These are phyloP conservation scores for Tinamus major DNA, from an alignment of 2,797 vertebrate species.

Conservation along the genomic window DNA sequence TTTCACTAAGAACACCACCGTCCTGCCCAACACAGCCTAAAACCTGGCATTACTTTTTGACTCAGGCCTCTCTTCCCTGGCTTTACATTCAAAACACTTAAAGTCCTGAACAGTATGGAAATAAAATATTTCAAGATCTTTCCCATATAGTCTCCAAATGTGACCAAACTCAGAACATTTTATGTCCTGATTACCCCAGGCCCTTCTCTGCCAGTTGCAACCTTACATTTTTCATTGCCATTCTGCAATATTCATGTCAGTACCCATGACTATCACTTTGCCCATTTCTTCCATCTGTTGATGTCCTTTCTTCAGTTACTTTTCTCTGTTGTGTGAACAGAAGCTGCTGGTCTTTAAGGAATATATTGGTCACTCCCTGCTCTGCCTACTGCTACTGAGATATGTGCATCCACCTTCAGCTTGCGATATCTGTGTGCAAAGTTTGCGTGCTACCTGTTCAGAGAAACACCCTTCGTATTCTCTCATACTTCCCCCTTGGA, in stretches of 20 bases:
- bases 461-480: neutral
- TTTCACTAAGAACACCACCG: neutral
- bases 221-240: neutral
- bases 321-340: neutral
- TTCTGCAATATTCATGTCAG: neutral
- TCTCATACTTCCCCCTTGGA: neutral
- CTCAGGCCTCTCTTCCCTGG: neutral
- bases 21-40: neutral
- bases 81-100: neutral
- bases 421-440: neutral
- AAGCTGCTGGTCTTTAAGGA: neutral
- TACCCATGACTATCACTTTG: neutral
- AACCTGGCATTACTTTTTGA: neutral
- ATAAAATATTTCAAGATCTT: neutral
- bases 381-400: neutral
- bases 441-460: neutral
- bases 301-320: neutral
- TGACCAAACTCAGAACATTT: neutral
- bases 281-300: neutral
- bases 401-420: neutral
- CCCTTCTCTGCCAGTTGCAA: neutral
- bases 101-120: neutral
- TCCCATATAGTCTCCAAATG: neutral
- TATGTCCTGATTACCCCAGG: neutral
- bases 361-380: neutral